phyloP scores from a whole-genome alignment of 2,888 invertebrate genomes.

The Melieria omissa region DNA sequence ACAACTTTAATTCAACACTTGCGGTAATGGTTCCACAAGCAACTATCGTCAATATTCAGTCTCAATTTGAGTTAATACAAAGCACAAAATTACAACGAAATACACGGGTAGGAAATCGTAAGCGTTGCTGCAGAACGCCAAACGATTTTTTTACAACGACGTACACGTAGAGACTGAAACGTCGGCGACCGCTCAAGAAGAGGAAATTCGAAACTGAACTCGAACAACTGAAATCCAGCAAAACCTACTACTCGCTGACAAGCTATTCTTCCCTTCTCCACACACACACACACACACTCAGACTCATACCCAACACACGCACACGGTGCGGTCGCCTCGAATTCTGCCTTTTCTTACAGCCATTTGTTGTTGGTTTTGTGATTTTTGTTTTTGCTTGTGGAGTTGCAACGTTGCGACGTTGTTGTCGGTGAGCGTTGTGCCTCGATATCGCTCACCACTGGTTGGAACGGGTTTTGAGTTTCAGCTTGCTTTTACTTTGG shows the following conservation, averaged over 20 bases:
- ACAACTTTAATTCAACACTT: conserved; percentile 33
- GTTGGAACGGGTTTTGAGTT: conserved; percentile 37
- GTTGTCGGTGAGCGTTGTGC: conserved; percentile 10
- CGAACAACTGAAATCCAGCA: conserved; percentile 33
- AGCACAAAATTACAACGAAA: not conserved
- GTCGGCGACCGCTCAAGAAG: conserved; percentile 24
- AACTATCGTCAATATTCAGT: not conserved
- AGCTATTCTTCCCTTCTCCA: conserved; percentile 24
- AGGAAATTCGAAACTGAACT: conserved; percentile 45
- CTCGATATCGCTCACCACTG: conserved; percentile 3
- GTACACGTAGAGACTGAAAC: conserved; percentile 60
- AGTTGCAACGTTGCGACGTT: too few relatives aligned
- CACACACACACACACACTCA: conserved; percentile 12
- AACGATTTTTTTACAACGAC: conserved; percentile 50
- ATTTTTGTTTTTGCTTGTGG: not conserved
- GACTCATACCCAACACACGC: not conserved
- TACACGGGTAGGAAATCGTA: conserved; percentile 41
- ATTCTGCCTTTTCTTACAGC: not conserved
- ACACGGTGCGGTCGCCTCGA: not conserved
- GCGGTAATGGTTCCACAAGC: conserved; percentile 19
- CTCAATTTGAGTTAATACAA: too few relatives aligned
- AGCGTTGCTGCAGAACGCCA: conserved; percentile 63
- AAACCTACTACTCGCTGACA: conserved; percentile 26
- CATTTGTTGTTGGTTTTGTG: conserved; percentile 1
- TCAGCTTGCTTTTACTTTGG: conserved; percentile 8